Conservation (phyloP, 1,140 invertebrate genomes). For the Micrasema longulum region DNA sequence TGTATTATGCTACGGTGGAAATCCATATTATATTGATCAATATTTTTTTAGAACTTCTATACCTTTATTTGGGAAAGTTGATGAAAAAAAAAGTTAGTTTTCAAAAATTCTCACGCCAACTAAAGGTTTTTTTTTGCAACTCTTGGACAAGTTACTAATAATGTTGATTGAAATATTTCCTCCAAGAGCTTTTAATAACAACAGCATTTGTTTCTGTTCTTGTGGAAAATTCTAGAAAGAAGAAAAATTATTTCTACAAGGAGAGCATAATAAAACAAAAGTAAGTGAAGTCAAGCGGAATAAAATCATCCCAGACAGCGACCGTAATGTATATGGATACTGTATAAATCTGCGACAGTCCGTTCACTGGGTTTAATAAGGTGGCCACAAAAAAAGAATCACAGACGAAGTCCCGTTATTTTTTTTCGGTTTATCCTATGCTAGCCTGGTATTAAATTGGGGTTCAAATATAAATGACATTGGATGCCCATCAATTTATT, state of each 20-base stretch:
- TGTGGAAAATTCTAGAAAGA: background rate
- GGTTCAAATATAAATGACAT: no score
- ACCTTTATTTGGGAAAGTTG: no score
- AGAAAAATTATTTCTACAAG: conserved; percentile 20
- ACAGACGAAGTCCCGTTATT: no score
- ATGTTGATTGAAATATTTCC: background rate
- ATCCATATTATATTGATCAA: no score
- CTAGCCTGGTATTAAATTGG: no score
- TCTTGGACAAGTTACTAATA: background rate
- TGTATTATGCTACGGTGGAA: no score
- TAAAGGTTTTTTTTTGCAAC: background rate
- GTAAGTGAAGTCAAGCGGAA: conserved; percentile 33
- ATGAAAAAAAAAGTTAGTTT: no score
- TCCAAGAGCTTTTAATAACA: background rate
- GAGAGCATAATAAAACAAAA: conserved; percentile 30
- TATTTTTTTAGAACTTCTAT: background rate
- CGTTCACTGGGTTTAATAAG: no score
- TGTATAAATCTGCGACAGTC: conserved; percentile 37
- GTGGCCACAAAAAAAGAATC: no score
- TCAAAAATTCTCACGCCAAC: background rate
- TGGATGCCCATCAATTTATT: no score
- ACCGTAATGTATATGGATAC: conserved; percentile 30
- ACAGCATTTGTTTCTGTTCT: background rate
- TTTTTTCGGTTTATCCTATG: no score
- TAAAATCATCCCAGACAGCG: conserved; percentile 34